Evolutionary conservation across 2,113 vertebrate genomes (phyloP).

Genomic region (Eulemur macaco): DNA sequence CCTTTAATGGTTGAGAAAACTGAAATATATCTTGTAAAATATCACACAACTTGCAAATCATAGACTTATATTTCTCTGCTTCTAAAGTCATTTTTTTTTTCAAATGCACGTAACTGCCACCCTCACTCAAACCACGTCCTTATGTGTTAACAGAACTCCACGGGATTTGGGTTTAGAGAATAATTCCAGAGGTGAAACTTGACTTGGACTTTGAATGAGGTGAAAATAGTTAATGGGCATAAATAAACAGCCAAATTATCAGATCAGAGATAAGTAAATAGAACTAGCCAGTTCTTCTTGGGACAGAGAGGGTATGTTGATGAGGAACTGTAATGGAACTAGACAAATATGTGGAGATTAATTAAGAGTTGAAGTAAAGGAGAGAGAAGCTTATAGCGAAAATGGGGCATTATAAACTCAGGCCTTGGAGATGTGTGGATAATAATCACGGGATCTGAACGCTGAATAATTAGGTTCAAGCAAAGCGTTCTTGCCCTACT

Average conservation of each 20-base stretch:
- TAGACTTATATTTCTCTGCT: neutral
- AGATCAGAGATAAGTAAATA: neutral
- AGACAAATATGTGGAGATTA: neutral
- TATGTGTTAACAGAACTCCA: neutral
- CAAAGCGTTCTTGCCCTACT: neutral
- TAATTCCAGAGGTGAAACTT: neutral
- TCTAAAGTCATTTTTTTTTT: neutral
- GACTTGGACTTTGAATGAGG: neutral
- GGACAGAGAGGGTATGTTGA: neutral
- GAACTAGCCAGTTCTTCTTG: neutral
- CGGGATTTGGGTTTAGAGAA: neutral
- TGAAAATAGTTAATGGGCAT: neutral
- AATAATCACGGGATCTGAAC: neutral
- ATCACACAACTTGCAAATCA: neutral
- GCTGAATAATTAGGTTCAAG: neutral
- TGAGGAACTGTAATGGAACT: neutral
- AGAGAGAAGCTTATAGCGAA: neutral
- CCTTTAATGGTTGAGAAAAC: neutral
- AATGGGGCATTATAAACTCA: neutral
- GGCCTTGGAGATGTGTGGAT: neutral
- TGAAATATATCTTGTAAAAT: neutral
- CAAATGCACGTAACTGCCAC: neutral
- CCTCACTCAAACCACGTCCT: neutral
- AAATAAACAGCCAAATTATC: neutral
- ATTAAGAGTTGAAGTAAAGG: no score